Evolutionary conservation across 2,113 vertebrate genomes (phyloP).

Genomic region (Hypocryptadius cinnamomeus): DNA sequence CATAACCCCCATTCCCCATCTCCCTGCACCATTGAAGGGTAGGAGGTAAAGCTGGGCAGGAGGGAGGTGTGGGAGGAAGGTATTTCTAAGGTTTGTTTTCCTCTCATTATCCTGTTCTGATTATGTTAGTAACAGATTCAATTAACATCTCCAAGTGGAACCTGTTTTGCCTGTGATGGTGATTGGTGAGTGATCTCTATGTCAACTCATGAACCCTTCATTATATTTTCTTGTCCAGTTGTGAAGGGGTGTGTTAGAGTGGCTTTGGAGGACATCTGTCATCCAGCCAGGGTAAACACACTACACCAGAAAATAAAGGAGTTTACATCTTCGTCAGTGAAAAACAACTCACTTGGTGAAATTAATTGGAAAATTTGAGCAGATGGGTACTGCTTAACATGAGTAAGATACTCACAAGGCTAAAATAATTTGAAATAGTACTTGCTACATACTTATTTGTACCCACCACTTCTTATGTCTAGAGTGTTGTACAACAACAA

Average conservation of each 20-base stretch:
- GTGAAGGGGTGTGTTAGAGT: not conserved
- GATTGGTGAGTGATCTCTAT: not conserved
- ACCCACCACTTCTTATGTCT: not conserved
- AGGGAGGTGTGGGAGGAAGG: not conserved
- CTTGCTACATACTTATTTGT: not conserved
- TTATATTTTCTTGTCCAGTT: not conserved
- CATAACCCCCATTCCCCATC: not conserved
- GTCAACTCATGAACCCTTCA: not conserved
- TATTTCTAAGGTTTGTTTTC: not conserved
- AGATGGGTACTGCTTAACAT: not conserved
- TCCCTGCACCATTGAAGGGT: accelerated
- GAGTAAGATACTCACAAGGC: not conserved
- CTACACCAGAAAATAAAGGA: not conserved
- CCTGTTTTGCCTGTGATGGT: not conserved
- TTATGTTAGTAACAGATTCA: not conserved
- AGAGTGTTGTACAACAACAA: not conserved
- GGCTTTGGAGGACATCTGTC: not conserved
- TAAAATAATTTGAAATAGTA: not conserved
- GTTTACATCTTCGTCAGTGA: not conserved
- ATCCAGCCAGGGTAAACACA: not conserved
- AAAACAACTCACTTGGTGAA: not conserved
- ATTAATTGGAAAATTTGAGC: not conserved
- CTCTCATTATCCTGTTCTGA: not conserved
- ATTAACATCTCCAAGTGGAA: not conserved
- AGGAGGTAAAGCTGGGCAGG: not conserved